Percentiles rank a stretch among this genome's conserved stretches.
phyloP scores from a whole-genome alignment of 2,888 invertebrate genomes.

The Neoitamus cyanurus region DNA sequence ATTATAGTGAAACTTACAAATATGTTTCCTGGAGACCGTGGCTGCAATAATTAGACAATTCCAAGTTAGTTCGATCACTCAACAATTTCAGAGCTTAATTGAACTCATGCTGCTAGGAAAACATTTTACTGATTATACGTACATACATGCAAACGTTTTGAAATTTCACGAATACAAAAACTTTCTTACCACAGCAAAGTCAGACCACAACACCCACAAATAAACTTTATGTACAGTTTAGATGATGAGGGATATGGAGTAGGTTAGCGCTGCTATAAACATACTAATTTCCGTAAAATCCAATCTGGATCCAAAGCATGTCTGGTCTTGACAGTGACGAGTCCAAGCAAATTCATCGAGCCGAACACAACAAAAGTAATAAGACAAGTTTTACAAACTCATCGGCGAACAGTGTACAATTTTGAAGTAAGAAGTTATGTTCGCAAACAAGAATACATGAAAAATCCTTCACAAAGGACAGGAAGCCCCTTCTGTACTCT shows the following conservation, averaged over 20 bases:
- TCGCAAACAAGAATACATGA: background rate
- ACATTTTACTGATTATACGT: background rate
- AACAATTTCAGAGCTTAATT: background rate
- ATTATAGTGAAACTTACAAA: slow-evolving; percentile 14
- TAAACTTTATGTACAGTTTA: background rate
- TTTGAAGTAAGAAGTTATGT: background rate
- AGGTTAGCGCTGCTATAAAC: background rate
- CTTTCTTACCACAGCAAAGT: background rate
- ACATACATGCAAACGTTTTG: background rate
- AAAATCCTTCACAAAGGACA: background rate
- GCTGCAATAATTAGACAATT: slow-evolving; percentile 32
- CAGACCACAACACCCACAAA: background rate
- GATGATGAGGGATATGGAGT: background rate
- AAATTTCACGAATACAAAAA: background rate
- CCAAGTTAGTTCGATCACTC: background rate
- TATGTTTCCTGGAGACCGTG: slow-evolving; percentile 20
- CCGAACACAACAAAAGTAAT: background rate
- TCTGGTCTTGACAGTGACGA: background rate
- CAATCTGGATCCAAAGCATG: background rate
- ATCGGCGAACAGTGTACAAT: background rate
- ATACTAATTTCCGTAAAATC: background rate
- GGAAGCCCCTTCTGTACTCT: background rate
- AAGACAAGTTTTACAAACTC: background rate
- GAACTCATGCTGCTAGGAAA: background rate
- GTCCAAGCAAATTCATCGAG: background rate